Evolutionary conservation across 1,140 invertebrate genomes (phyloP), one percentile per base, ranked within the genome.

Genomic region (Eueides isabella): DNA sequence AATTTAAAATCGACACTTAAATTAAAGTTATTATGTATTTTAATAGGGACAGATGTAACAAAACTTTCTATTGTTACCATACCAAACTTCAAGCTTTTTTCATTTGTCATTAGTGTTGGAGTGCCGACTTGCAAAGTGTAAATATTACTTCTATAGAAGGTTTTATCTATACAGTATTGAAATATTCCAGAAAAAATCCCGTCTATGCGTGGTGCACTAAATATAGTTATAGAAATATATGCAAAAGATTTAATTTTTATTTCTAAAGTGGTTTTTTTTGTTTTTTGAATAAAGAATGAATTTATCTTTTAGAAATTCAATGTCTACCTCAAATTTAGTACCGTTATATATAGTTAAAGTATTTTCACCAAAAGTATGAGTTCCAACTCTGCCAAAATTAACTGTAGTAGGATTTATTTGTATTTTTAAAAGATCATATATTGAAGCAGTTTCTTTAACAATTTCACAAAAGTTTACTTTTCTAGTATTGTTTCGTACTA

Each of bases 51-150:
- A 6, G 89, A 89, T 7, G 85, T 86, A 0, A 90, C 67, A 78
- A 92, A 93, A 72, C 77, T 80, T 80, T 93, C 91, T 30, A 75
- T 84, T 31, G 88, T 90, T 9, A 90, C 84, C 90, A 93, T 93
- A 5, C 91, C 91, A 78, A 93, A 92, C 71, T 92, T 93, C 66
- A 93, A 82, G 70, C 35, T 75, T 73, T 85, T 89, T n/a, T 92
- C 90, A 68, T 79, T 77, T 23, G 91, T 31, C 75, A 82, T 83
- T 35, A 92, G 73, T 30, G 76, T 79, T 5, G 91, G 89, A 76
- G 81, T 87, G n/a, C 82, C 81, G 5, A 91, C 81, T 82, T 88
- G 75, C 63, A 90, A 71, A 35, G 29, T 75, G 65, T 91, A 92
- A 23, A 76, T 70, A 79, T 90, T 87, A 78, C 85, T 80, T 75